Evolutionary conservation across 2,113 vertebrate genomes (phyloP).

Genomic region (Protomyctophum bolini): DNA sequence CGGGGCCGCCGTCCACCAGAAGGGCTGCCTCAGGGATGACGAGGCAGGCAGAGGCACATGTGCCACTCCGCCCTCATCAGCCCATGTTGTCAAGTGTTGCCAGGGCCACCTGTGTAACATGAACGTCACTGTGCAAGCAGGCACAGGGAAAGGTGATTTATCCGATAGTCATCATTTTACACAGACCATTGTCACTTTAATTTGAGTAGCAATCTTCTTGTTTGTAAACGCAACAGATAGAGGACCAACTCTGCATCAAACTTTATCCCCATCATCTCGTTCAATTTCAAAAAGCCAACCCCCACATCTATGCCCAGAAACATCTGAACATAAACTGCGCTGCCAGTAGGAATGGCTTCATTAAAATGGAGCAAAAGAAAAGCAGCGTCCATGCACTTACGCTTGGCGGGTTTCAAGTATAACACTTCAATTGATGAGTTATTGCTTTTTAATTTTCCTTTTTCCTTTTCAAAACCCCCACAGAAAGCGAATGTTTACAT

Average conservation of each 20-base stretch:
- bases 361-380: too few relatives aligned
- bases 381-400: too few relatives aligned
- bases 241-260: background rate
- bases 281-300: background rate
- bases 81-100: slow-evolving; percentile 92
- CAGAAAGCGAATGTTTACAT: background rate
- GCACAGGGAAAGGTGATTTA: slow-evolving; percentile 82
- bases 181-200: background rate
- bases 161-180: slow-evolving; percentile 29
- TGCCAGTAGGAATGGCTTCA: too few relatives aligned
- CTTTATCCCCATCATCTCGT: background rate
- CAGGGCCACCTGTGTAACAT: slow-evolving; percentile 95
- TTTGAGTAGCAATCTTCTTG: background rate
- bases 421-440: too few relatives aligned
- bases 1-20: slow-evolving; percentile 85
- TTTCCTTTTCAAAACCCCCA: background rate
- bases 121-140: slow-evolving; percentile 89
- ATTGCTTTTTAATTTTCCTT: background rate
- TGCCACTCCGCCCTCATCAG: slow-evolving; percentile 85
- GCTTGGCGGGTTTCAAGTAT: too few relatives aligned
- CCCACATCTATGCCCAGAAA: too few relatives aligned
- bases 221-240: background rate
- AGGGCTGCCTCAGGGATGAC: slow-evolving; percentile 94
- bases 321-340: too few relatives aligned
- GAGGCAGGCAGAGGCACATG: slow-evolving; percentile 91